Evolutionary conservation across 2,797 vertebrate species (phyloP).

Genomic region (Cygnus olor): DNA sequence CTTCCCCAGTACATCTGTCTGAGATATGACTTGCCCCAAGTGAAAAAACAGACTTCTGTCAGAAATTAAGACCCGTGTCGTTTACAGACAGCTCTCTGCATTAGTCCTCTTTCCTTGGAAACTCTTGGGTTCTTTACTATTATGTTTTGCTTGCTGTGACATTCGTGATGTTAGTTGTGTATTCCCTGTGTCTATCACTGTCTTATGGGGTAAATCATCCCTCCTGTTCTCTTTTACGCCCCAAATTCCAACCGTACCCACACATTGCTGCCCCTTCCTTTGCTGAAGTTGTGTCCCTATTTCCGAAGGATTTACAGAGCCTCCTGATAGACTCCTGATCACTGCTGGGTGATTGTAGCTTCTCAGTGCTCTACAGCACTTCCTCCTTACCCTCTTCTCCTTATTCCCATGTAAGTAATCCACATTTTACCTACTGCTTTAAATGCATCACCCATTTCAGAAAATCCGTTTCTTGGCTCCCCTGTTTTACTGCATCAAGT

Average conservation of each 20-base stretch:
- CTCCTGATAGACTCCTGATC: not conserved
- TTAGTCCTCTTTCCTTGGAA: not conserved
- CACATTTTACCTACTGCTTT: constrained; percentile 23
- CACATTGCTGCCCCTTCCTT: not conserved
- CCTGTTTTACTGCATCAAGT: constrained; percentile 51
- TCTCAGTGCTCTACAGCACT: not conserved
- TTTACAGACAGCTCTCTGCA: rapidly evolving
- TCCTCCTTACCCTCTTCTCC: not conserved
- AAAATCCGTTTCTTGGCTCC: constrained; percentile 53
- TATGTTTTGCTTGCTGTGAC: not conserved
- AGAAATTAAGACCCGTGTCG: not conserved
- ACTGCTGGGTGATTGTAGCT: not conserved
- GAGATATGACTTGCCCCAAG: rapidly evolving
- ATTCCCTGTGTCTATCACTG: not conserved
- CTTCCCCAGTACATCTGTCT: not conserved
- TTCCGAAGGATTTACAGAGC: not conserved
- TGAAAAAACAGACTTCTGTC: not conserved
- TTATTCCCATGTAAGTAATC: not conserved
- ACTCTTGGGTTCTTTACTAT: not conserved
- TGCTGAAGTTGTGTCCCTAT: not conserved
- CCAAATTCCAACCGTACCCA: not conserved
- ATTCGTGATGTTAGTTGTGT: not conserved
- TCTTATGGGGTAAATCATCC: not conserved
- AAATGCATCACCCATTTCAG: not conserved
- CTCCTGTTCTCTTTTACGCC: not conserved